Evolutionary conservation across 2,797 vertebrate species (phyloP).

Genomic region (Picus viridis): DNA sequence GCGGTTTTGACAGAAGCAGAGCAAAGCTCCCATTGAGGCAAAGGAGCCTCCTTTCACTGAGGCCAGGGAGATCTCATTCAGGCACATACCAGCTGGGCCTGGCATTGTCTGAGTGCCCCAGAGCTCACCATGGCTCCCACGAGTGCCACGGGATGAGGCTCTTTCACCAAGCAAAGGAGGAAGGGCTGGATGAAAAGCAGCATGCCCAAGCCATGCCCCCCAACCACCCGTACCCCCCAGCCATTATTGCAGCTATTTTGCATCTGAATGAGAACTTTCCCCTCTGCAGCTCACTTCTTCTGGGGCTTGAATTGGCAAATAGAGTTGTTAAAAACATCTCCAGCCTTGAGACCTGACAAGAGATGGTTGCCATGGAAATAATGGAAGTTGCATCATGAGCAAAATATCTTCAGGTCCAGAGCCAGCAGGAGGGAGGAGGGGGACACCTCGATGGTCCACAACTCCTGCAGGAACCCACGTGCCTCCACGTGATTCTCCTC

Average conservation of each 20-base stretch:
- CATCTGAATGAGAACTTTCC: slow-evolving; percentile 38
- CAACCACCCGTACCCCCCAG: background rate
- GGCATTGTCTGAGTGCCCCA: background rate
- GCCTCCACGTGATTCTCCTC: background rate
- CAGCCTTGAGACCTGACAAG: slow-evolving; percentile 7
- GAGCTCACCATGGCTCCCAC: background rate
- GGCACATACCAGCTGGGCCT: background rate
- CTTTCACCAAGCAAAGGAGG: background rate
- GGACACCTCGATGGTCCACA: background rate
- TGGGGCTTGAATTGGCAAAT: slow-evolving; percentile 36
- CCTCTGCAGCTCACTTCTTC: slow-evolving; percentile 13
- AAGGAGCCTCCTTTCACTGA: background rate
- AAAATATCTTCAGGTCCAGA: background rate
- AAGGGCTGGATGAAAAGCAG: background rate
- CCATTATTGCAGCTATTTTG: slow-evolving; percentile 7
- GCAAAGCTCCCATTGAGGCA: background rate
- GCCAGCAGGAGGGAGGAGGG: background rate
- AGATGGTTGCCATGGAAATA: slow-evolving; percentile 60
- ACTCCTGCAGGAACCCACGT: background rate
- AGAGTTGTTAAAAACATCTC: slow-evolving; percentile 24
- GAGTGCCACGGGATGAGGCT: background rate
- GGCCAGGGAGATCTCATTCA: background rate
- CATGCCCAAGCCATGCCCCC: background rate
- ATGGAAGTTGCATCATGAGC: slow-evolving; percentile 21
- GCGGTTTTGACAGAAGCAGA: background rate